Evolutionary conservation across 2,888 invertebrate genomes (phyloP).

Genomic region (Aquatica leii): DNA sequence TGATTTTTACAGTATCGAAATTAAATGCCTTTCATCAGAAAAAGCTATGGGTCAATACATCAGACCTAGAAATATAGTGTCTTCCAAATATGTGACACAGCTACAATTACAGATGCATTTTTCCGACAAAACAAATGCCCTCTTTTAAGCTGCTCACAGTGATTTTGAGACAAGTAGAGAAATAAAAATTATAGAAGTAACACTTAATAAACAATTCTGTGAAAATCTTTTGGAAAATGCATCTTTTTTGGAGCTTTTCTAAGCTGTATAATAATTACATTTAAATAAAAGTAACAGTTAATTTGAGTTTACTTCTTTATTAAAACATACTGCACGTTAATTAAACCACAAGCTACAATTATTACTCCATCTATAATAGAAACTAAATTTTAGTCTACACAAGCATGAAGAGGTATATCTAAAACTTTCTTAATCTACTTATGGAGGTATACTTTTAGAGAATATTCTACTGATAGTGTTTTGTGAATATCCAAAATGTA

Average conservation of each 20-base stretch:
- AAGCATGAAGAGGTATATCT: slow-evolving; percentile 33
- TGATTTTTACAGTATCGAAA: no score
- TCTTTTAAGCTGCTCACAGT: neutral
- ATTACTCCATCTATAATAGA: no score
- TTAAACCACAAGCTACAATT: slow-evolving; percentile 13
- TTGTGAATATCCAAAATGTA: no score
- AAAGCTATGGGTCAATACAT: no score
- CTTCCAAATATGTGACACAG: neutral
- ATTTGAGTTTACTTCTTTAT: neutral
- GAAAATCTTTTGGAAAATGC: neutral
- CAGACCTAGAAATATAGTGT: neutral
- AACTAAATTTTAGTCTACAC: slow-evolving; percentile 33
- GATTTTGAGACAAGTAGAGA: no score
- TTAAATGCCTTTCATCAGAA: no score
- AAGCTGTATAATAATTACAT: neutral
- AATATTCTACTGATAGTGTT: no score
- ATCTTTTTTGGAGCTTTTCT: neutral
- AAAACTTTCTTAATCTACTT: slow-evolving; percentile 37
- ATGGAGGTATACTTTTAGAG: no score
- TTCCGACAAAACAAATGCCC: no score
- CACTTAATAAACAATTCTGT: neutral
- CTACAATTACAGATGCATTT: no score
- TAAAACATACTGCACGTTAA: slow-evolving; percentile 15
- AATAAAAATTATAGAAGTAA: no score
- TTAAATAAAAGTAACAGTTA: no score